These are phyloP conservation scores for Brachypteracias leptosomus DNA, from an alignment of 2,113 vertebrate genomes.

Conservation along the genomic window DNA sequence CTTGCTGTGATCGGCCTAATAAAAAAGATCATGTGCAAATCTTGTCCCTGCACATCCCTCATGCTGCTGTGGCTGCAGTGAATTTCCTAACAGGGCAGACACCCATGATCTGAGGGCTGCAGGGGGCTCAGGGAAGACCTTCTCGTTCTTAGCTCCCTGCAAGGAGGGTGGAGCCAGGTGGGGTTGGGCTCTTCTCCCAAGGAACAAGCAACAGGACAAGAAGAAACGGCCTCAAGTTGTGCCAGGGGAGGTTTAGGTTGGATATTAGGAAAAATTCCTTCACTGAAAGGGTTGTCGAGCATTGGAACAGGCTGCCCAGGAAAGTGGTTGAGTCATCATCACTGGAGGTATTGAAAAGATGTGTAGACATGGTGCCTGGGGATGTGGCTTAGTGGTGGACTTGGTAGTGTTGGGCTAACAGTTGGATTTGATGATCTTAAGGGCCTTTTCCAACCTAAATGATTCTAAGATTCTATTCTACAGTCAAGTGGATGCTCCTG, in stretches of 20 bases:
- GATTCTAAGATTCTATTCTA: not conserved
- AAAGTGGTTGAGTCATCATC: not conserved
- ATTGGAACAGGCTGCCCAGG: not conserved
- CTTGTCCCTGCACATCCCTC: not conserved
- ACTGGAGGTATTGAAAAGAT: not conserved
- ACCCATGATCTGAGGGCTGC: not conserved
- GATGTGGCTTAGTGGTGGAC: not conserved
- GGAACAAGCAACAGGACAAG: fast-evolving
- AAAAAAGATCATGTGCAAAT: not conserved
- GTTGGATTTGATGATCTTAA: not conserved
- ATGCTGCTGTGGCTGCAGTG: not conserved
- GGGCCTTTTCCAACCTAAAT: not conserved
- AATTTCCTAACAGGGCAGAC: not conserved
- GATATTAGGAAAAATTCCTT: not conserved
- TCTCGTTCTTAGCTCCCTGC: fast-evolving
- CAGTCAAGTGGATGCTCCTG: not conserved
- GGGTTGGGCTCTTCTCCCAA: not conserved
- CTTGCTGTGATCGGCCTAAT: not conserved
- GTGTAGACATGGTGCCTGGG: fast-evolving
- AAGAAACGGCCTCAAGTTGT: not conserved
- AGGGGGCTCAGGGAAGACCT: not conserved
- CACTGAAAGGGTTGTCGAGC: not conserved
- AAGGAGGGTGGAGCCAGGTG: not conserved
- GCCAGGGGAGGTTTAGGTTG: not conserved
- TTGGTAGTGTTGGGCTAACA: not conserved